Base-by-base conservation (phyloP, 2,797 vertebrate species). In the Gallirallus australis region DNA sequence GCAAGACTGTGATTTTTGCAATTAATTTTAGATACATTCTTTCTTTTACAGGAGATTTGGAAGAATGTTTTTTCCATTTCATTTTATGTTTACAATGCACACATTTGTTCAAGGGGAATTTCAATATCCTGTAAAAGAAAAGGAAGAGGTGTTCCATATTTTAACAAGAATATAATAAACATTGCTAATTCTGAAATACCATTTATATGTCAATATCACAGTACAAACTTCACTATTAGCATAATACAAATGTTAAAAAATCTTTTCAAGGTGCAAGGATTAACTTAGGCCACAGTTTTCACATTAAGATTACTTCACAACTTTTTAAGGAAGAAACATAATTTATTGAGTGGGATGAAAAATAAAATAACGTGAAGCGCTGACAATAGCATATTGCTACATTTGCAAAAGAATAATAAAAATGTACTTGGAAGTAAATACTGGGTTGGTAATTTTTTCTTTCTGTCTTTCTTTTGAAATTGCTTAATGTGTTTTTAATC, bases 51-150 rank as follows among this genome's bases (percentile, higher is more conserved):
- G 70, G 86, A 84, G 24, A 71, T 71, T 71, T 77, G 52, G 45
- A 77, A 77, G 24, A 73, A 54, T 30, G 13, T 7, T 63, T 77
- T 86, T 79, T 50, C 42, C 2, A 7, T 61, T 61, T 71, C 68
- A 45, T 37, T 83, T 59, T 57, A 47, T 66, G 24, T 73, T 89
- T 89, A 31, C 42, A 27, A 70, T 66, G 39, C 35, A 66, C 42
- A 40, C 52, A 52, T 59, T 93, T 80, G 4, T 88, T 86, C 64
- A 59, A 86, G 56, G 61, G 64, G 45, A 60, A 75, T 92, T 93
- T 84, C 68, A 90, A 52, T 88, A 71, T 72, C 39, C 63, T 84
- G 47, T 93, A 79, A 76, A 96, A 93, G 68, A 92, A 94, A 93
- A 65, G 28, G 33, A 83, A 50, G 11, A 82, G 47, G 20, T 27